Evolutionary conservation across 2,888 invertebrate species (phyloP), one percentile per base, ranked within the genome.

Genomic region (Tanytarsus gracilentus): DNA sequence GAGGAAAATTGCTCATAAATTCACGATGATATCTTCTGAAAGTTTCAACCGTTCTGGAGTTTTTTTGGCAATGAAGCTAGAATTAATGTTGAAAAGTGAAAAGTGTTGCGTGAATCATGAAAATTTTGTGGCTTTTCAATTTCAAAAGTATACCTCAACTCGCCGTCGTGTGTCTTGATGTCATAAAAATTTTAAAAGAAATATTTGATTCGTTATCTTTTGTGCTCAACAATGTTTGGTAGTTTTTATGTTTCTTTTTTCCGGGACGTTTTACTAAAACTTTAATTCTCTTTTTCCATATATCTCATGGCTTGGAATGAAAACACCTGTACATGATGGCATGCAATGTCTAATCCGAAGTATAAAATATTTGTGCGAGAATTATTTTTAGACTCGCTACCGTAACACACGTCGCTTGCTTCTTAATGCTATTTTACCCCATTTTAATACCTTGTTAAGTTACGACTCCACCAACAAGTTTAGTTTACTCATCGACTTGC

Each of bases 391-490:
- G n/a, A n/a, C n/a, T n/a, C n/a, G n/a, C n/a, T 50, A n/a, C 27
- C 27, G 26, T n/a, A 50, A 50, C 25, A 21, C 8, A 48, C 11
- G 40, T 40, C n/a, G n/a, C n/a, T n/a, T n/a, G n/a, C n/a, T 40
- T 4, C 16, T 40, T 40, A 48, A 48, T 48, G 23, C n/a, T n/a
- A 16, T 50, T 50, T 11, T 50, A 23, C 50, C 25, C 50, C 16
- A 23, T 25, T 50, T 50, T n/a, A 50, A 11, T n/a, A 23, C 50
- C 50, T 50, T 50, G 50, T 50, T 50, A 50, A 50, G 27, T 50
- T 50, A 50, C 21, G 27, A 50, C 6, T 44, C 44, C 44, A 8
- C 44, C 44, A 44, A 44, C 18, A 14, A 8, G 44, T 29, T 9
- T 29, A 29, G 7, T 29, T 9, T 6, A 29, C 9, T 6, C 39